Evolutionary conservation across 2,797 vertebrate genomes (phyloP).

Genomic region (Australoheros facetus): DNA sequence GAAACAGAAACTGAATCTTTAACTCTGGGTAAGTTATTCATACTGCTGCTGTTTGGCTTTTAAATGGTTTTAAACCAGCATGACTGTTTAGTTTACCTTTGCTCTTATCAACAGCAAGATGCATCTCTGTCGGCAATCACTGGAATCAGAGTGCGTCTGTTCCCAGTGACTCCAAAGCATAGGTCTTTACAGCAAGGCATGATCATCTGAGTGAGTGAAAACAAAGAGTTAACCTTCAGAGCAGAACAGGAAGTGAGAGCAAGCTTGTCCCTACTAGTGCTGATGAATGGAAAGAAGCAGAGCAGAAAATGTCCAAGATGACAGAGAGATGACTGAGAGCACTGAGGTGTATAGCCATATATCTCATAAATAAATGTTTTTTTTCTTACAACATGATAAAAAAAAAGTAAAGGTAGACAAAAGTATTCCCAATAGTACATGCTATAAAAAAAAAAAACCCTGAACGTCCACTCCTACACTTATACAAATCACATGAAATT

Average conservation of each 20-base stretch:
- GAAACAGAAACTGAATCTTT: constrained; percentile 46
- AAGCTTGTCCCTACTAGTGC: constrained; percentile 37
- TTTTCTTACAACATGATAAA: neutral
- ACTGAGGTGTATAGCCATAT: neutral
- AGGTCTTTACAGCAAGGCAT: constrained; percentile 54
- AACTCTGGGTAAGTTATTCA: neutral
- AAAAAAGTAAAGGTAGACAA: neutral
- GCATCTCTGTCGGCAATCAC: constrained; percentile 62
- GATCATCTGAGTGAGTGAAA: constrained; percentile 45
- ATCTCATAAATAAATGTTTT: neutral
- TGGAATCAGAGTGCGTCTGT: constrained; percentile 14
- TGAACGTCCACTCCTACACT: neutral
- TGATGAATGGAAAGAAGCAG: constrained; percentile 51
- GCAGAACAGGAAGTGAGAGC: constrained; percentile 63
- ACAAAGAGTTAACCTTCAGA: constrained; percentile 60
- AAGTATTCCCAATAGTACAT: neutral
- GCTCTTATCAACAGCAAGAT: constrained; percentile 56
- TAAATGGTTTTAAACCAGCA: neutral
- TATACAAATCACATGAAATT: constrained; percentile 14
- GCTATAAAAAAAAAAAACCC: neutral
- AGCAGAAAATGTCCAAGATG: constrained; percentile 16
- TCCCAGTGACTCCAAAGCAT: constrained; percentile 22
- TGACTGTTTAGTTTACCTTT: constrained; percentile 50
- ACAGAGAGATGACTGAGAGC: constrained; percentile 49
- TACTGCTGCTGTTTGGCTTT: neutral